Evolutionary conservation across 1,140 invertebrate genomes (phyloP).

Genomic region (Lepidurus apus): DNA sequence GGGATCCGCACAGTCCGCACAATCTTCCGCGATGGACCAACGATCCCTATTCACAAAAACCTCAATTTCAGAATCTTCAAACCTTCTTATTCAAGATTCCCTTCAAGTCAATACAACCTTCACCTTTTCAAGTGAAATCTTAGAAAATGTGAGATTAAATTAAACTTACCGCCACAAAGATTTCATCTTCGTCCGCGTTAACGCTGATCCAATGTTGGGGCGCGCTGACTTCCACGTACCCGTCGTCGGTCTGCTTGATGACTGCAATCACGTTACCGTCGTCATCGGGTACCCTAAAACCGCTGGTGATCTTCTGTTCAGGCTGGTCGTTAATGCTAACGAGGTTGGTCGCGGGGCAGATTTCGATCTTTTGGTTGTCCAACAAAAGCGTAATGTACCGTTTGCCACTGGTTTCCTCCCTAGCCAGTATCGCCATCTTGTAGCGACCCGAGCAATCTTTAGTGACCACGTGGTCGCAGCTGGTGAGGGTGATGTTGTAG

Average conservation of each 20-base stretch:
- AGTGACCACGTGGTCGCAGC: constrained; percentile 37
- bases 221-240: constrained; percentile 28
- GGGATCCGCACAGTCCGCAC: constrained; percentile 36
- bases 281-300: constrained; percentile 21
- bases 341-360: constrained; percentile 30
- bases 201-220: constrained; percentile 30
- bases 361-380: constrained; percentile 33
- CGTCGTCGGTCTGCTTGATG: constrained; percentile 26
- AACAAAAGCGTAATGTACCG: constrained; percentile 30
- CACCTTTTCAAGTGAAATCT: not conserved
- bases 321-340: constrained; percentile 33
- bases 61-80: not conserved
- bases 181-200: constrained; percentile 15
- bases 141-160: not conserved
- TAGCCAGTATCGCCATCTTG: constrained; percentile 36
- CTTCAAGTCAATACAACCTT: not conserved
- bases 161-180: not conserved
- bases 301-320: constrained; percentile 20
- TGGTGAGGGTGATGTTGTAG: constrained; percentile 32
- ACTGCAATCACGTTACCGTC: constrained; percentile 24
- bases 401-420: constrained; percentile 33
- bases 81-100: not conserved
- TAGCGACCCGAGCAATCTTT: constrained; percentile 38
- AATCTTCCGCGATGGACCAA: constrained; percentile 32
- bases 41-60: constrained; percentile 22